A percentile compares a stretch with the other conserved stretches of the same genome.
These are phyloP conservation scores for Potorous gilbertii DNA, from an alignment of 2,797 vertebrate species.

Conservation along the genomic window DNA sequence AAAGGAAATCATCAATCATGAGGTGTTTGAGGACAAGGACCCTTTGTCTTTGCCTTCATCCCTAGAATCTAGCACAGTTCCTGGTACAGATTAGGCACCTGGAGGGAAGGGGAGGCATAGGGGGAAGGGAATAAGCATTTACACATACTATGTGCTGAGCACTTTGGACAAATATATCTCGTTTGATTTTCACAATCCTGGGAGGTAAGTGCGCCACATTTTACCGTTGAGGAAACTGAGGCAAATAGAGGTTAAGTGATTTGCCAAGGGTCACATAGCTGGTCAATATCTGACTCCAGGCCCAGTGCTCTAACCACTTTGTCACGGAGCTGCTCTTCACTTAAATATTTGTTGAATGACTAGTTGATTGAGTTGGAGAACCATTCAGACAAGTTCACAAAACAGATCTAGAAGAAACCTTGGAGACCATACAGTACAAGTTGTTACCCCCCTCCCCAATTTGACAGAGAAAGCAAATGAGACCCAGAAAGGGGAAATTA, in stretches of 20 bases:
- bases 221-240: background rate
- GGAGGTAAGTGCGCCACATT: background rate
- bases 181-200: background rate
- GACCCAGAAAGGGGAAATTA: background rate
- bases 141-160: background rate
- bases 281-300: background rate
- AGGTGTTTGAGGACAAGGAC: background rate
- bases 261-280: background rate
- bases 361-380: too few species aligned
- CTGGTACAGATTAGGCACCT: background rate
- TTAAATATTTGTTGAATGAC: background rate
- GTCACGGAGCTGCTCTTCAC: background rate
- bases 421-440: background rate
- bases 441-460: background rate
- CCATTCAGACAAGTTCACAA: background rate
- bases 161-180: background rate
- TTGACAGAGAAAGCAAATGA: slow-evolving; percentile 2
- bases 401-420: background rate
- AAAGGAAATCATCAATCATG: background rate
- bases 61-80: background rate
- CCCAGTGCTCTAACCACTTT: background rate
- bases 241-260: background rate
- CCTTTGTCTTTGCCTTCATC: background rate
- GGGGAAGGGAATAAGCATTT: background rate
- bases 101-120: too few species aligned